These are phyloP conservation scores for Gobius niger DNA, from an alignment of 2,113 vertebrate species.

Conservation along the genomic window DNA sequence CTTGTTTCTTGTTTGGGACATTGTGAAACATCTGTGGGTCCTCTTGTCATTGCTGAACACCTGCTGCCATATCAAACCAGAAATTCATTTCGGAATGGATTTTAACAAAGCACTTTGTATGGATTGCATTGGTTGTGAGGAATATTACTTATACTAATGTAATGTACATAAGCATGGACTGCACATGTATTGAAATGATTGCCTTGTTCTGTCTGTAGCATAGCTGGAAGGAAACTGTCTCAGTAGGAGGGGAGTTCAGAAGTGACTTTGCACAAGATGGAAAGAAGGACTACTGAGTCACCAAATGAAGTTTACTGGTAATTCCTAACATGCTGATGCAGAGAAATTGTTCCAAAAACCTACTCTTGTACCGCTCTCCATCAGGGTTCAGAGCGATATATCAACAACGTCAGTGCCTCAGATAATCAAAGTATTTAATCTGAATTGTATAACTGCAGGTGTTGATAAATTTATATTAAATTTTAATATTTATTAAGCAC, in stretches of 20 bases:
- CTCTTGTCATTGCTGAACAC: slow-evolving; percentile 48
- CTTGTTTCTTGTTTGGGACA: slow-evolving; percentile 58
- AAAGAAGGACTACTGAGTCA: slow-evolving; percentile 49
- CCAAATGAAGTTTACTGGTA: slow-evolving; percentile 63
- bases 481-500: slow-evolving; percentile 68
- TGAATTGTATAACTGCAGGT: slow-evolving; percentile 66
- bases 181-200: slow-evolving; percentile 64
- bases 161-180: slow-evolving; percentile 71
- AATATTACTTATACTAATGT: slow-evolving; percentile 51
- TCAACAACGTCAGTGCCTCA: slow-evolving; percentile 74
- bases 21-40: slow-evolving; percentile 57
- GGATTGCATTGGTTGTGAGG: slow-evolving; percentile 63
- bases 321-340: slow-evolving; percentile 75
- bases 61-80: slow-evolving; percentile 59
- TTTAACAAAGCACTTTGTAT: slow-evolving; percentile 78
- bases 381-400: slow-evolving; percentile 51
- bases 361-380: slow-evolving; percentile 50
- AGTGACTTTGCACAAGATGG: slow-evolving; percentile 60
- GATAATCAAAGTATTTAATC: slow-evolving; percentile 70
- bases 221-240: slow-evolving; percentile 40
- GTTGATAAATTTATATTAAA: slow-evolving; percentile 69
- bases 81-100: slow-evolving; percentile 67
- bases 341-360: slow-evolving; percentile 56
- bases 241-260: slow-evolving; percentile 38
- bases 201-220: slow-evolving; percentile 73